phyloP scores from a whole-genome alignment of 2,113 vertebrate genomes.

The Marcusenius ussheri region DNA sequence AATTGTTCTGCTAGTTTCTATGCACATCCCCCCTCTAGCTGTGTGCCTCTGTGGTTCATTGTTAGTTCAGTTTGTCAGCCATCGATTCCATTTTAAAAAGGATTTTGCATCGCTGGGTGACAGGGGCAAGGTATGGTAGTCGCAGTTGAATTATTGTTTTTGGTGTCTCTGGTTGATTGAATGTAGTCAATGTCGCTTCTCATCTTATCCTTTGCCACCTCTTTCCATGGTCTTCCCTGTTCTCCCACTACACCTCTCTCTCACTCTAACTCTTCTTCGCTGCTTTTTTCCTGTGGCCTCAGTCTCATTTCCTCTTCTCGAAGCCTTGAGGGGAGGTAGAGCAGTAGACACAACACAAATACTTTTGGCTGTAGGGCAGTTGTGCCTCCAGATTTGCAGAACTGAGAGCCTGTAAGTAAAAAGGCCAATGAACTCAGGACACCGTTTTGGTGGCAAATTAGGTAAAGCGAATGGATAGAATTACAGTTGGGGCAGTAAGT shows the following conservation, averaged over 20 bases:
- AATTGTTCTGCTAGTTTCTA: neutral
- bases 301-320: slow-evolving; percentile 22
- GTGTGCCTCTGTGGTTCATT: neutral
- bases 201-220: neutral
- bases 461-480: neutral
- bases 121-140: neutral
- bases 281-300: slow-evolving; percentile 1
- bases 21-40: neutral
- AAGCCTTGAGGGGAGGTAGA: slow-evolving; percentile 32
- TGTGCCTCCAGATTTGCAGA: slow-evolving; percentile 20
- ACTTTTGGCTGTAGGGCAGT: slow-evolving; percentile 15
- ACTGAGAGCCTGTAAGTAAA: neutral
- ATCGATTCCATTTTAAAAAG: neutral
- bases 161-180: neutral
- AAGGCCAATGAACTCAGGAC: neutral
- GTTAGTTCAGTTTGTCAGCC: neutral
- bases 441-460: neutral
- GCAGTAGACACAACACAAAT: slow-evolving; percentile 18
- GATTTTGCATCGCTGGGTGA: neutral
- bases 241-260: neutral
- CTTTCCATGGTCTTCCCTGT: neutral
- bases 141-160: neutral
- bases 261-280: neutral
- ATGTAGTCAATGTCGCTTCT: neutral
- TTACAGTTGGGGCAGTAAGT: neutral